Base-by-base conservation (phyloP, 2,888 invertebrate species). In the Pyrgus malvae region DNA sequence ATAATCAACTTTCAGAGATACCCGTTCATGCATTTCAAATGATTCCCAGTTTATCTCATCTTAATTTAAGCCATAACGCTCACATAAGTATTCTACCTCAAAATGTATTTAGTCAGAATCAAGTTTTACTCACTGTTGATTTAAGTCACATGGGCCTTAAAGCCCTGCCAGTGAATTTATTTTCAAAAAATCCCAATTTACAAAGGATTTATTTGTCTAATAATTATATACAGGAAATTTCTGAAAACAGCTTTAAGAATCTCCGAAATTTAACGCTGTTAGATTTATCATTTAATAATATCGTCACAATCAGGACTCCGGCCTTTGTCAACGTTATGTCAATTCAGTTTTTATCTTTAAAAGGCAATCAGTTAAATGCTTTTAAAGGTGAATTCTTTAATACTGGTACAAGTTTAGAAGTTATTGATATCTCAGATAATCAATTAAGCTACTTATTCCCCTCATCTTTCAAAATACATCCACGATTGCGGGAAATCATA, bases 351-450 rank as follows among this genome's bases (percentile, higher is more conserved):
- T 80, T 97, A 48, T 93, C 93, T 60, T 76, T 97, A 4, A 93
- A 92, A 66, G 94, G 95, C 1, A 97, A 98, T 78, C 94, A 94
- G 69, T 76, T 97, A 61, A 94, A 92, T 29, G 94, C 95, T 0
- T 96, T 97, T 78, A 94, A 95, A 80, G 96, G 96, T 1, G 96
- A 96, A 82, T 94, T 94, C 74, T 96, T 97, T 74, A 95, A 96
- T 64, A 96, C 95, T 0, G 95, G 95, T 35, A 95, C 95, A 0
- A 94, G 95, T 58, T 86, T 97, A 38, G 95, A 96, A 83, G 91
- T 94, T 56, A 86, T 98, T 56, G 96, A 97, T 78, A 91, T 97
- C 42, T 94, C 95, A 0, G 89, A 95, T 63, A 97, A 97, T 82
- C 93, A 94, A 70, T 88, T 97, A 33, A 95, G 94, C 68, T 95